These are phyloP conservation scores for Branchellion lobata DNA, from an alignment of 2,888 invertebrate species.

Conservation along the genomic window DNA sequence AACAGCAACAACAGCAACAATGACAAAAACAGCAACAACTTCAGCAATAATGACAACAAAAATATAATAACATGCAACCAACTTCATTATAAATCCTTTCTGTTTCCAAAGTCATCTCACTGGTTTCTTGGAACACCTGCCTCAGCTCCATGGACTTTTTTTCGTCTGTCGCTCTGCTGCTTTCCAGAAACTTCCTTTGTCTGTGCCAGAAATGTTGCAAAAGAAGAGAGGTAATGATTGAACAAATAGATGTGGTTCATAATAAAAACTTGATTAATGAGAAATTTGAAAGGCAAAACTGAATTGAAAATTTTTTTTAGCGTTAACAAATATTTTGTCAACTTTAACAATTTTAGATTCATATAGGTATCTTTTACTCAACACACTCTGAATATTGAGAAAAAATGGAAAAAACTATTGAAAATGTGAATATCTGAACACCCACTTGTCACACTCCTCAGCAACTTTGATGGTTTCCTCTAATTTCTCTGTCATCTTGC, in stretches of 20 bases:
- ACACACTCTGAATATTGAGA: no score
- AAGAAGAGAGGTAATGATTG: no score
- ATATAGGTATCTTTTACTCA: no score
- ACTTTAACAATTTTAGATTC: background rate
- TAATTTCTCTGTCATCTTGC: conserved; percentile 25
- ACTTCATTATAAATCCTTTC: conserved; percentile 45
- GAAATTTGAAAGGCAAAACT: background rate
- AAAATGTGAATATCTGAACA: no score
- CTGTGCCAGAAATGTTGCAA: conserved; percentile 4
- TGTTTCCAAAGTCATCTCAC: conserved; percentile 42
- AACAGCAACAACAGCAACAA: no score
- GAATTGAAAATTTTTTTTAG: background rate
- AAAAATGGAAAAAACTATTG: no score
- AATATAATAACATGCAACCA: no score
- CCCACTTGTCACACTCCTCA: conserved; percentile 44
- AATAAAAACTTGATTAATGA: background rate
- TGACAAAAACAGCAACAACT: no score
- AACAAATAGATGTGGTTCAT: no score
- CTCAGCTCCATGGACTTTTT: conserved; percentile 38
- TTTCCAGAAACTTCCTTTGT: conserved; percentile 31
- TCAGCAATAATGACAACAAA: no score
- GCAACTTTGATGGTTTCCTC: conserved; percentile 43
- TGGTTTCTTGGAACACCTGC: conserved; percentile 40
- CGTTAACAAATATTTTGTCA: background rate
- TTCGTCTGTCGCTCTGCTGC: conserved; percentile 27